Conservation (phyloP, 2,797 vertebrate species). For the Yasuhikotakia modesta region DNA sequence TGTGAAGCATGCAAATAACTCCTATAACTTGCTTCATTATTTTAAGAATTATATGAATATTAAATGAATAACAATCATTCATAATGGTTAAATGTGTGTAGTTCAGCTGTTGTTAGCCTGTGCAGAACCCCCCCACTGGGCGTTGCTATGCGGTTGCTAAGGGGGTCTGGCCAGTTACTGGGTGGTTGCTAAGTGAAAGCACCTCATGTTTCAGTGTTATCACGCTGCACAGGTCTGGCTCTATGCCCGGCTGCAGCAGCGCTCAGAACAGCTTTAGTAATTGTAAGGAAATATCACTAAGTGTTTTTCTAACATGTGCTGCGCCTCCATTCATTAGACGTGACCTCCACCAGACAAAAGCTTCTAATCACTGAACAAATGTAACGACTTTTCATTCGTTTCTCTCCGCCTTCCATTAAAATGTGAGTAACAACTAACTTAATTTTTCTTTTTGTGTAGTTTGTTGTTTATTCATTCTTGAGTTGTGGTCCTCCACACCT, state of each 20-base stretch:
- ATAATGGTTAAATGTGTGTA: too few species aligned
- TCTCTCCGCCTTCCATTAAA: background rate
- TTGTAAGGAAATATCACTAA: too few species aligned
- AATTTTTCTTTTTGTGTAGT: background rate
- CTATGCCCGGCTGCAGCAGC: background rate
- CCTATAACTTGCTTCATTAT: background rate
- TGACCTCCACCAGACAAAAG: too few species aligned
- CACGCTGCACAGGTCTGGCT: background rate
- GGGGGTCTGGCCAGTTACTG: background rate
- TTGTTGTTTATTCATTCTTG: slow-evolving; percentile 6
- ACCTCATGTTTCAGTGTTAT: background rate
- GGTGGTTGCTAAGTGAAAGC: background rate
- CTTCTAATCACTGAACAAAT: too few species aligned
- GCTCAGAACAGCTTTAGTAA: too few species aligned
- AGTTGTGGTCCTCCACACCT: slow-evolving; percentile 67
- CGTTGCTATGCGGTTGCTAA: background rate
- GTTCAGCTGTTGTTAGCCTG: too few species aligned
- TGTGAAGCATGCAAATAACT: background rate
- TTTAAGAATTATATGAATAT: too few species aligned
- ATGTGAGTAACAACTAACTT: too few species aligned
- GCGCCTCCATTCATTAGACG: too few species aligned
- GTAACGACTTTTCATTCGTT: too few species aligned
- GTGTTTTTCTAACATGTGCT: too few species aligned
- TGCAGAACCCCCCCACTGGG: background rate
- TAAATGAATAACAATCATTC: too few species aligned